Percentiles rank a stretch among this genome's conserved stretches.
phyloP scores from a whole-genome alignment of 1,140 invertebrate species.

The Pachyrhynchus sulphureomaculatus region DNA sequence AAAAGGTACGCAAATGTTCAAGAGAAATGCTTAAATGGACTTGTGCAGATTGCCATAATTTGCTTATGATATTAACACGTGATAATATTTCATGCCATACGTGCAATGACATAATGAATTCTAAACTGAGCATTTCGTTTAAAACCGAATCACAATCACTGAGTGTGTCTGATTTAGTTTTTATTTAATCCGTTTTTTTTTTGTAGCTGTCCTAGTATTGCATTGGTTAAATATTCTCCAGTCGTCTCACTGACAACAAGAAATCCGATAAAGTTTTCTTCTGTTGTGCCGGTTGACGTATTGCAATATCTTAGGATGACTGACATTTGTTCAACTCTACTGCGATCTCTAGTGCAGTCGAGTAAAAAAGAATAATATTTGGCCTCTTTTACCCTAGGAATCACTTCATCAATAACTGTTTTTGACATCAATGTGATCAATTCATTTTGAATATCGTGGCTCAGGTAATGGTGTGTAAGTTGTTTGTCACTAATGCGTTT shows the following conservation, averaged over 20 bases:
- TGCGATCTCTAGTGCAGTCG: slow-evolving; percentile 27
- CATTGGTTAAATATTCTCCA: slow-evolving; percentile 32
- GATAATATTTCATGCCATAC: slow-evolving; percentile 38
- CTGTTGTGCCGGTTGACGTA: slow-evolving; percentile 32
- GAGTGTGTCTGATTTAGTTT: slow-evolving; percentile 38
- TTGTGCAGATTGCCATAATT: slow-evolving; percentile 39
- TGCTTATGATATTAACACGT: slow-evolving; percentile 41
- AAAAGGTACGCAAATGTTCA: slow-evolving; percentile 35
- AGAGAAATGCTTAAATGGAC: slow-evolving; percentile 32
- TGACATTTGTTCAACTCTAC: slow-evolving; percentile 39
- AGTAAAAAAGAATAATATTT: slow-evolving; percentile 39
- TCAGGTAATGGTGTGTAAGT: slow-evolving; percentile 39
- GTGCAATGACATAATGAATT: slow-evolving; percentile 40
- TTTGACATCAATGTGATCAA: slow-evolving; percentile 41
- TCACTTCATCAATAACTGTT: slow-evolving; percentile 35
- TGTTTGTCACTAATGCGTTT: slow-evolving; percentile 40
- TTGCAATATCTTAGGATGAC: slow-evolving; percentile 37
- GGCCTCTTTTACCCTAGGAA: slow-evolving; percentile 35
- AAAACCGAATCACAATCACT: slow-evolving; percentile 38
- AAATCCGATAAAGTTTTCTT: slow-evolving; percentile 37
- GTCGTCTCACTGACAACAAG: slow-evolving; percentile 31
- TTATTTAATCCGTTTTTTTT: too few species aligned
- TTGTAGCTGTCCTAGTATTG: slow-evolving; percentile 30
- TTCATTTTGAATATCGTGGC: slow-evolving; percentile 42
- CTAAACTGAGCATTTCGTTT: slow-evolving; percentile 41